Evolutionary conservation across 2,113 vertebrate genomes (phyloP).

Genomic region (Otolemur garnettii): DNA sequence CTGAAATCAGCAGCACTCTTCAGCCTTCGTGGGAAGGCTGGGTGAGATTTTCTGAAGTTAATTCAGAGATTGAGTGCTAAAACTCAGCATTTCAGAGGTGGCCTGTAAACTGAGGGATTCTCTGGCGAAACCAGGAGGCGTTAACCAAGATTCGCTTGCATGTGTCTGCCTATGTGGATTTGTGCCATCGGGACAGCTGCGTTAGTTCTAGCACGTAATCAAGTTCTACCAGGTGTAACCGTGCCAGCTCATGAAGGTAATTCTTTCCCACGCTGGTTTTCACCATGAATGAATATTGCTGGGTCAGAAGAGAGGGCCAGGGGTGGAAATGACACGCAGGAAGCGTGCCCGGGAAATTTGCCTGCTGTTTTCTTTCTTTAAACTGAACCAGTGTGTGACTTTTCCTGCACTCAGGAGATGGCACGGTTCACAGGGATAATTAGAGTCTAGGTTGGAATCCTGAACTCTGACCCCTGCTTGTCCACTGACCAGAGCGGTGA

Average conservation of each 20-base stretch:
- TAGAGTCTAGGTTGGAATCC: neutral
- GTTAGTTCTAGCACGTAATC: neutral
- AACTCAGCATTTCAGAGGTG: neutral
- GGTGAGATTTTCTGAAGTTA: neutral
- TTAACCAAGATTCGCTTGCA: neutral
- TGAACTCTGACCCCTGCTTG: accelerated
- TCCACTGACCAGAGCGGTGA: neutral
- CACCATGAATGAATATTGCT: accelerated
- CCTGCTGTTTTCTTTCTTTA: neutral
- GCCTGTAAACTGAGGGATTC: neutral
- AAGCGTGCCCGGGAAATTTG: accelerated
- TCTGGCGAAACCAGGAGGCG: neutral
- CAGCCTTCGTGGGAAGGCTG: neutral
- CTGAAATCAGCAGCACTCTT: neutral
- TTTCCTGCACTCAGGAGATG: neutral
- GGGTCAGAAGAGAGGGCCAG: accelerated
- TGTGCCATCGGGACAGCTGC: neutral
- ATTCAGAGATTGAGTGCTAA: neutral
- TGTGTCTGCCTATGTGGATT: accelerated
- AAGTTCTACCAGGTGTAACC: neutral
- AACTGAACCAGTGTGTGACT: accelerated
- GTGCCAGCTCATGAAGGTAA: neutral
- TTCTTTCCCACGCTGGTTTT: neutral
- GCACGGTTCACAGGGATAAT: neutral
- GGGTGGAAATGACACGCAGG: accelerated